Conservation (phyloP, 2,113 vertebrate species). For the Chaetodon auriga region DNA sequence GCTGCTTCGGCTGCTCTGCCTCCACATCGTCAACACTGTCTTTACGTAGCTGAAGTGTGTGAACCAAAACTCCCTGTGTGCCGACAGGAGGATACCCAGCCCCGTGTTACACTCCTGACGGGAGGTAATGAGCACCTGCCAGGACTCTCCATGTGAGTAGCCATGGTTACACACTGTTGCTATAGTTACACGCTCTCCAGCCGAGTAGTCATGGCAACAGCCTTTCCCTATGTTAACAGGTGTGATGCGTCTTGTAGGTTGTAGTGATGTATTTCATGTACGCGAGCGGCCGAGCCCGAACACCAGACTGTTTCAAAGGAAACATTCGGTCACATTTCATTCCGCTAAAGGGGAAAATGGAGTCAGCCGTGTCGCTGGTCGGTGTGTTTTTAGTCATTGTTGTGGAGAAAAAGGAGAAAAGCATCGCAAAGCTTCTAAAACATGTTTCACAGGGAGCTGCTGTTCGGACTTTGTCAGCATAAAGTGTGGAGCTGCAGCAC, state of each 20-base stretch:
- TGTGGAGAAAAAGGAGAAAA: no score
- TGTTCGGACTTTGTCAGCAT: no score
- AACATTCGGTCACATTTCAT: no score
- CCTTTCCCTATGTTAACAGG: not conserved
- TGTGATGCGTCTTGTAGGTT: not conserved
- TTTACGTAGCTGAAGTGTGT: not conserved
- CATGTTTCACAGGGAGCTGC: not conserved
- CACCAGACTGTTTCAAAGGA: no score
- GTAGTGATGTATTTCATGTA: not conserved
- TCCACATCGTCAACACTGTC: not conserved
- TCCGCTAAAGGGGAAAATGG: no score
- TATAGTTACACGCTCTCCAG: constrained; percentile 19
- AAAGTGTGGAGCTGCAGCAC: no score
- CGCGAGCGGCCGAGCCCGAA: no score
- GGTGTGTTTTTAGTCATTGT: not conserved
- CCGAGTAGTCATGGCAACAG: constrained; percentile 30
- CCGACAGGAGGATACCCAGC: constrained; percentile 57
- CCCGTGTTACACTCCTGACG: constrained; percentile 61
- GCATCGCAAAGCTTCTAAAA: not conserved
- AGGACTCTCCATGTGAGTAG: constrained; percentile 47
- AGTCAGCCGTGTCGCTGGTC: no score
- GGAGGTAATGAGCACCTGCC: constrained; percentile 50
- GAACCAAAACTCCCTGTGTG: not conserved
- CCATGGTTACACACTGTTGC: constrained; percentile 29
- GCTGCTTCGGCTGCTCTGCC: not conserved